Conservation (phyloP, 2,797 vertebrate species). For the Scleropages formosus region DNA sequence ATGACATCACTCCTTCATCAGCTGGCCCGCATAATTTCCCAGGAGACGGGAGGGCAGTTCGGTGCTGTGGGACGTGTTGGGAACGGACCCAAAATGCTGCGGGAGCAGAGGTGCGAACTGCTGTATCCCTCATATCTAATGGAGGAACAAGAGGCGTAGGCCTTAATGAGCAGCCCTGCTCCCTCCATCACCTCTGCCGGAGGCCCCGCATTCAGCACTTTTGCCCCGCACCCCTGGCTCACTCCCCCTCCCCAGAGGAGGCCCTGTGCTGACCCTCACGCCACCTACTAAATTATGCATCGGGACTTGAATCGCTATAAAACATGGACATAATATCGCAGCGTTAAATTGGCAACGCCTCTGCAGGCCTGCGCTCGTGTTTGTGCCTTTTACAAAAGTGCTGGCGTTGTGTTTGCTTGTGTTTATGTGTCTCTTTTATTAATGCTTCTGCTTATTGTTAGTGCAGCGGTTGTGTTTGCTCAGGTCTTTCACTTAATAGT, state of each 20-base stretch:
- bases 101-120: constrained; percentile 43
- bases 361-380: neutral
- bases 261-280: constrained; percentile 60
- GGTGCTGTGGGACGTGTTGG: neutral
- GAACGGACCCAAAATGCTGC: constrained; percentile 56
- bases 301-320: constrained; percentile 71
- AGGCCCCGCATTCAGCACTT: constrained; percentile 69
- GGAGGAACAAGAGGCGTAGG: constrained; percentile 59
- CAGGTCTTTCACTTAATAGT: constrained; percentile 12
- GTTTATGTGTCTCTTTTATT: constrained; percentile 19
- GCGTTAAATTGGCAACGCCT: constrained; percentile 26
- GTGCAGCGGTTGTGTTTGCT: neutral
- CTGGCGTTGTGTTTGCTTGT: constrained; percentile 6
- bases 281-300: constrained; percentile 76
- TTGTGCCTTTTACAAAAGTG: constrained; percentile 2
- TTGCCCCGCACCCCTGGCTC: constrained; percentile 48
- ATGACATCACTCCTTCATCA: too few species aligned
- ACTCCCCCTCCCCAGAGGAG: constrained; percentile 63
- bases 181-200: constrained; percentile 67
- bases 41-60: neutral
- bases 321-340: constrained; percentile 75
- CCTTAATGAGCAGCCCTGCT: constrained; percentile 68
- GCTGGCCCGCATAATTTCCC: too few species aligned
- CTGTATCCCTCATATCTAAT: constrained; percentile 74
- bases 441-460: constrained; percentile 26